A percentile compares a stretch with the other conserved stretches of the same genome.
Conservation (phyloP, 2,888 invertebrate species). For the Slavum lentiscoides region DNA sequence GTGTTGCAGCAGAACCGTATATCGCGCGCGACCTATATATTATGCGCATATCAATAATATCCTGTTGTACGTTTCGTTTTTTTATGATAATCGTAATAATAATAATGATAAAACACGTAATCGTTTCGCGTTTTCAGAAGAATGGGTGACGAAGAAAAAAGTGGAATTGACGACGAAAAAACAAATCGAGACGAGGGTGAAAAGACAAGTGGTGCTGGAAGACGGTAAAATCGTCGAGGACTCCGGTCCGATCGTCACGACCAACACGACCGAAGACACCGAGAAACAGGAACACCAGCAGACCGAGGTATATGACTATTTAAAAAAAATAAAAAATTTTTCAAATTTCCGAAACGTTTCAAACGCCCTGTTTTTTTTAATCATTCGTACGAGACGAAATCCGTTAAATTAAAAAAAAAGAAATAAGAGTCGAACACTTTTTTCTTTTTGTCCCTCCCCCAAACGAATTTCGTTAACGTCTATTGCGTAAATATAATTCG, state of each 20-base stretch:
- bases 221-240: slow-evolving; percentile 89
- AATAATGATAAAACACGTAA: not conserved
- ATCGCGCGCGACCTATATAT: slow-evolving; percentile 28
- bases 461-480: too few species aligned
- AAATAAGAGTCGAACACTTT: too few species aligned
- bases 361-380: too few species aligned
- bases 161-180: slow-evolving; percentile 86
- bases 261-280: slow-evolving; percentile 87
- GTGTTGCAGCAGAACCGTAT: not conserved
- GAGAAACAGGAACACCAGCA: slow-evolving; percentile 87
- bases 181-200: slow-evolving; percentile 88
- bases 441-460: too few species aligned
- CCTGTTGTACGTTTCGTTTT: not conserved
- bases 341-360: too few species aligned
- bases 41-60: not conserved
- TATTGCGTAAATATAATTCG: too few species aligned
- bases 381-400: too few species aligned
- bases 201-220: slow-evolving; percentile 84
- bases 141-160: slow-evolving; percentile 90
- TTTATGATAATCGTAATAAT: not conserved
- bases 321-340: too few species aligned
- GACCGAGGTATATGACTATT: slow-evolving; percentile 66
- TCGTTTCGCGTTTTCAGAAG: slow-evolving; percentile 68
- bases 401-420: too few species aligned
- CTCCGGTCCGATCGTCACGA: slow-evolving; percentile 86